phyloP scores from a whole-genome alignment of 2,113 vertebrate genomes.

The Zosterops hypoxanthus region DNA sequence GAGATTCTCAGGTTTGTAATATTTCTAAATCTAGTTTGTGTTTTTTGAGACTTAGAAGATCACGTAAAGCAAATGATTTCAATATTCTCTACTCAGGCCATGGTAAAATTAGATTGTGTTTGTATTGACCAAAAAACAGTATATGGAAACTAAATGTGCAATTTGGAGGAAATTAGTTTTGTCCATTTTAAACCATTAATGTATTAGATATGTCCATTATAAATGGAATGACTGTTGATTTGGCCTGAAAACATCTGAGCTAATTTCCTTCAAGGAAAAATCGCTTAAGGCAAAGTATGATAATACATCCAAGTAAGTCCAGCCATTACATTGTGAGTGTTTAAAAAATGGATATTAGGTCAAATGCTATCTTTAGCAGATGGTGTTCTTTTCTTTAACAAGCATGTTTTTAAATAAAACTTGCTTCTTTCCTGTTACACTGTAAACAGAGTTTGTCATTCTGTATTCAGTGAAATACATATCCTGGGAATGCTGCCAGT shows the following conservation, averaged over 20 bases:
- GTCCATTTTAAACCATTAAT: slow-evolving; percentile 48
- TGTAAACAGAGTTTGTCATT: slow-evolving; percentile 68
- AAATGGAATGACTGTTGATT: slow-evolving; percentile 45
- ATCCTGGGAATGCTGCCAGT: slow-evolving; percentile 55
- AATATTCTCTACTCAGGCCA: not conserved
- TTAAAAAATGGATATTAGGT: slow-evolving; percentile 63
- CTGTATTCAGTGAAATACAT: slow-evolving; percentile 30
- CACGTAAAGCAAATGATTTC: not conserved
- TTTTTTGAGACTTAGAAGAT: not conserved
- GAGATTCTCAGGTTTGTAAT: not conserved
- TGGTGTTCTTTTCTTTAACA: slow-evolving; percentile 62
- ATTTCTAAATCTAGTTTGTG: not conserved
- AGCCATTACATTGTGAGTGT: slow-evolving; percentile 37
- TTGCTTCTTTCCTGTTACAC: slow-evolving; percentile 60
- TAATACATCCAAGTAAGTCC: slow-evolving; percentile 15
- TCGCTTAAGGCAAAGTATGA: slow-evolving; percentile 1
- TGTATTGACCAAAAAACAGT: slow-evolving; percentile 60
- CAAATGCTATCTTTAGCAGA: slow-evolving; percentile 67
- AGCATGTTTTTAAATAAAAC: slow-evolving; percentile 64
- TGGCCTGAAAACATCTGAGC: slow-evolving; percentile 22
- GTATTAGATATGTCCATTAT: slow-evolving; percentile 36
- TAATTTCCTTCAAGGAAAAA: slow-evolving; percentile 63
- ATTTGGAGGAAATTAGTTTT: slow-evolving; percentile 45
- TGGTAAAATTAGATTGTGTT: slow-evolving; percentile 44
- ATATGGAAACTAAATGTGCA: slow-evolving; percentile 28